A percentile compares a stretch with the other conserved stretches of the same genome.
Evolutionary conservation across 2,888 invertebrate species (phyloP).

Genomic region (Acanthopleura granulata): DNA sequence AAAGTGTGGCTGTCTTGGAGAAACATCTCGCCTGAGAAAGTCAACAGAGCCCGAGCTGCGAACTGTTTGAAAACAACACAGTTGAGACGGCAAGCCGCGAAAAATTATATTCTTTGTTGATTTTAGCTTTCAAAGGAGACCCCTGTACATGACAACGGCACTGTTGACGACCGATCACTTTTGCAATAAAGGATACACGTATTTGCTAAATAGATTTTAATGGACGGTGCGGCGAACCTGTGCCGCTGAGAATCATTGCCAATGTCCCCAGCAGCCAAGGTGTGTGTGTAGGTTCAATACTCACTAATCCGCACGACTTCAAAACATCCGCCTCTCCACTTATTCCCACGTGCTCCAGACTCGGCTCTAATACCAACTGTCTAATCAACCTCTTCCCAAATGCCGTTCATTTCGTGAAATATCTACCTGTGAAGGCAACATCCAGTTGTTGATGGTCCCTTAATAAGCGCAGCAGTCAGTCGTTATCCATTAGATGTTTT

Average conservation of each 20-base stretch:
- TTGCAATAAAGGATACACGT: conserved; percentile 18
- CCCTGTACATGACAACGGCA: conserved; percentile 18
- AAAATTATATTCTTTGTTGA: conserved; percentile 16
- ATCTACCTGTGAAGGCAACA: no score
- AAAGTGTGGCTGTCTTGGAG: conserved; percentile 17
- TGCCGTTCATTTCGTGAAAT: no score
- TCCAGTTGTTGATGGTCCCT: no score
- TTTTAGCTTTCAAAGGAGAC: neutral
- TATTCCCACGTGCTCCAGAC: no score
- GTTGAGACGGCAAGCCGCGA: conserved; percentile 14
- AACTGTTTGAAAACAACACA: conserved; percentile 19
- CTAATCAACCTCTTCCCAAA: no score
- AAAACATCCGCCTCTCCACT: no score
- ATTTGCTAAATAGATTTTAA: conserved; percentile 18
- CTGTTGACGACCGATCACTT: conserved; percentile 3
- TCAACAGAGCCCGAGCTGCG: conserved; percentile 7
- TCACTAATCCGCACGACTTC: no score
- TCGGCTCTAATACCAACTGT: no score
- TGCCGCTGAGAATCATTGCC: conserved; percentile 4
- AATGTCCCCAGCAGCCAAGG: conserved; percentile 14
- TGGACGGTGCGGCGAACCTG: neutral
- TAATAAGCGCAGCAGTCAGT: no score
- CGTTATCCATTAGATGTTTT: no score
- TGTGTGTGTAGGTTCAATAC: neutral
- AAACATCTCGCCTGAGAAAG: conserved; percentile 17